Conservation (phyloP, 2,113 vertebrate species). For the Heterotis niloticus region DNA sequence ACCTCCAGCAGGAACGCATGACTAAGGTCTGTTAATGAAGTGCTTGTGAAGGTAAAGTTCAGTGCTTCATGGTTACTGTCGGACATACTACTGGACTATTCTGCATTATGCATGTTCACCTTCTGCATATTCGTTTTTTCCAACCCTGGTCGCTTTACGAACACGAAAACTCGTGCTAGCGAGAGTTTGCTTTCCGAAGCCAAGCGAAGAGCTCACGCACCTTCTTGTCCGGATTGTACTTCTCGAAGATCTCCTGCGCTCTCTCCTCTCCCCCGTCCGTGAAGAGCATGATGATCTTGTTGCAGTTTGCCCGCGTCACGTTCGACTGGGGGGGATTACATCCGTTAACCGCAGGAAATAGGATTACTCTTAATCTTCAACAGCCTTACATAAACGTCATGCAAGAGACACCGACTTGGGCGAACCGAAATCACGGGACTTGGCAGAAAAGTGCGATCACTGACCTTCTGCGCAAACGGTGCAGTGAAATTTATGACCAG, state of each 20-base stretch:
- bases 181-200: too few species aligned
- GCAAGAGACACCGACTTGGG: too few species aligned
- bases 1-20: too few species aligned
- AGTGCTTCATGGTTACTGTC: too few species aligned
- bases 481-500: slow-evolving; percentile 39
- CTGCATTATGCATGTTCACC: too few species aligned
- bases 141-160: too few species aligned
- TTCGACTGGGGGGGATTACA: slow-evolving; percentile 72
- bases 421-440: background rate
- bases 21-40: too few species aligned
- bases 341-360: background rate
- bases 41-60: too few species aligned
- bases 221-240: slow-evolving; percentile 88
- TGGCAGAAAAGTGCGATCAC: background rate
- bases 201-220: slow-evolving; percentile 54
- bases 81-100: too few species aligned
- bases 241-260: slow-evolving; percentile 86
- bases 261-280: slow-evolving; percentile 96
- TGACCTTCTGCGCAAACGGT: background rate
- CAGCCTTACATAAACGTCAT: background rate
- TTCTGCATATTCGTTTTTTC: too few species aligned
- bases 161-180: too few species aligned
- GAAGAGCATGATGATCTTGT: slow-evolving; percentile 98
- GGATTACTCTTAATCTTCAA: background rate
- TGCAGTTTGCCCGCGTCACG: slow-evolving; percentile 92